Evolutionary conservation across 2,888 invertebrate genomes (phyloP), one percentile per base, ranked within the genome.

Genomic region (Troglohyphantes excavatus): DNA sequence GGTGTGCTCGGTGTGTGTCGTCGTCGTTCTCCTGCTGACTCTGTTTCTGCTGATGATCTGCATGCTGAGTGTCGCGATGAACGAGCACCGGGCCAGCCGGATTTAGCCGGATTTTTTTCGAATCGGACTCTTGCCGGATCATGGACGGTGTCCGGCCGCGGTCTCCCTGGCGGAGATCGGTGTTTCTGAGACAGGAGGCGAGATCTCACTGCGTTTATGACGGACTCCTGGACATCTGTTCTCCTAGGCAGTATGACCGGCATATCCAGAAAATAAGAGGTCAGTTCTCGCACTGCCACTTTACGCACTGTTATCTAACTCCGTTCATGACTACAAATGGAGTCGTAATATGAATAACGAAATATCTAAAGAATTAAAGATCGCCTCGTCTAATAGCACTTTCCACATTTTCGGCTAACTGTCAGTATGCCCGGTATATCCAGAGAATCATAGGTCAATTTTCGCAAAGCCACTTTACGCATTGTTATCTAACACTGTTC

Each of bases 381-480:
- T n/a, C n/a, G n/a, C n/a, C n/a, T n/a, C n/a, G n/a, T n/a, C n/a
- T n/a, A n/a, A n/a, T n/a, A n/a, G n/a, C n/a, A n/a, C n/a, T n/a
- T n/a, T n/a, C n/a, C n/a, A n/a, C n/a, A n/a, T n/a, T n/a, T n/a
- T n/a, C n/a, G n/a, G n/a, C n/a, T n/a, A n/a, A n/a, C n/a, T n/a
- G 90, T n/a, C 90, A 90, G 76, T 90, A 90, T 39, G 90, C 85
- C 75, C 72, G 79, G 79, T 85, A 85, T 43, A 90, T 90, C 59
- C 65, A 72, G 43, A 39, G 43, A 39, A 79, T 85, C 70, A 84
- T 65, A 90, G 90, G 90, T 90, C 81, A 81, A 81, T 88, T 13
- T 72, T 17, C 53, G n/a, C n/a, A 53, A 9, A 5, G 17, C 5
- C 53, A 53, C 53, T 53, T 53, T 53, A 17, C 53, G 53, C 53